Evolutionary conservation across 2,888 invertebrate genomes (phyloP).

Genomic region (Eupithecia centaureata): DNA sequence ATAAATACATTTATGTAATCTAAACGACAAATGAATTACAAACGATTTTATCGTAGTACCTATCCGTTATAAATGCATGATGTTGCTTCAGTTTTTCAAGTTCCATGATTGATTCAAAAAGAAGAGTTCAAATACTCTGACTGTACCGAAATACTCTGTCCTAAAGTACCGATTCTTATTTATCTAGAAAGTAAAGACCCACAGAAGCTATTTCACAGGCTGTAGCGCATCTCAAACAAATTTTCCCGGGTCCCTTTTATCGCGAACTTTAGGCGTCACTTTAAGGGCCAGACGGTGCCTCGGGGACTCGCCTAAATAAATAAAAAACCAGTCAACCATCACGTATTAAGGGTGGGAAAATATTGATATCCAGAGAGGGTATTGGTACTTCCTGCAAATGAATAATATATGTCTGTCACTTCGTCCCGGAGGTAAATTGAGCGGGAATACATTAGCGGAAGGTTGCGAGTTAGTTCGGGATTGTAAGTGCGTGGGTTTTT

Average conservation of each 20-base stretch:
- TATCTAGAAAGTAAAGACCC: background rate
- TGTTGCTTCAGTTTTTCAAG: no score
- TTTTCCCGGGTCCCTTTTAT: slow-evolving; percentile 39
- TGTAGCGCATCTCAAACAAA: slow-evolving; percentile 31
- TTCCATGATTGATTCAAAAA: no score
- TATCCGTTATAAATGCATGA: no score
- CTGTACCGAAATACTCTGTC: no score
- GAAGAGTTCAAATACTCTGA: no score
- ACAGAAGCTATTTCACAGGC: slow-evolving; percentile 18
- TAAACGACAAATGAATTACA: no score
- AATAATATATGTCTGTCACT: slow-evolving; percentile 39
- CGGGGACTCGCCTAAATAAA: slow-evolving; percentile 43
- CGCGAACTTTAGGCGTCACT: slow-evolving; percentile 45
- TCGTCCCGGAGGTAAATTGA: slow-evolving; percentile 22
- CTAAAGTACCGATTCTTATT: no score
- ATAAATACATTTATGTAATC: no score
- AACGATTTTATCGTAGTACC: no score
- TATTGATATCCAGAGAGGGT: slow-evolving; percentile 41
- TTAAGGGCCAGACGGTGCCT: slow-evolving; percentile 34
- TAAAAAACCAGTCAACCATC: slow-evolving; percentile 44
- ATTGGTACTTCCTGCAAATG: slow-evolving; percentile 38
- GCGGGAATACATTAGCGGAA: slow-evolving; percentile 24
- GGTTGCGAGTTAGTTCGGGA: slow-evolving; percentile 3
- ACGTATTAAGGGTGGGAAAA: slow-evolving; percentile 42
- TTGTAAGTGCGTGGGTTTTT: slow-evolving; percentile 5